A percentile compares a stretch with the other conserved stretches of the same genome.
Conservation (phyloP, 2,797 vertebrate species). For the Lagothrix lagotricha region DNA sequence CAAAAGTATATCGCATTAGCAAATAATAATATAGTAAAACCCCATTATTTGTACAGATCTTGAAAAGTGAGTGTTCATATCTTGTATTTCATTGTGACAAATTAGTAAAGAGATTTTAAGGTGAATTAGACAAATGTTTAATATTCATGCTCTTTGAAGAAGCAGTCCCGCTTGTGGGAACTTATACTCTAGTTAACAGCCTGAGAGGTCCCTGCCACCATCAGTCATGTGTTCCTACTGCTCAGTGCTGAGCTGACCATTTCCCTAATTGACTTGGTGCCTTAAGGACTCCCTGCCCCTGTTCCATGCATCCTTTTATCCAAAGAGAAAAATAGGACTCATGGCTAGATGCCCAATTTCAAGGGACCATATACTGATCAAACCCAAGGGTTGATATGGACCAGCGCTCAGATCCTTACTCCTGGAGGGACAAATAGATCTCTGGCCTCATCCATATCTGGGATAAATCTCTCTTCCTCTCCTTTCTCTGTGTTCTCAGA, state of each 20-base stretch:
- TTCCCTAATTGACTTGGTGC: neutral
- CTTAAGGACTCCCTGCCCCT: neutral
- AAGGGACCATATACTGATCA: neutral
- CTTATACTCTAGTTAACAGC: neutral
- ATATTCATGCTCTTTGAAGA: neutral
- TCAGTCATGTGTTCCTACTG: neutral
- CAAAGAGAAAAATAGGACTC: neutral
- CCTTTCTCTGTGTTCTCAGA: neutral
- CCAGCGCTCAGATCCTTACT: neutral
- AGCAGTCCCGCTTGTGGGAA: neutral
- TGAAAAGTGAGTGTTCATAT: neutral
- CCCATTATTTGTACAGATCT: neutral
- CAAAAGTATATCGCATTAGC: neutral
- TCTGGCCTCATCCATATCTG: neutral
- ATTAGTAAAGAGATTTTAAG: neutral
- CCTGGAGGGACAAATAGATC: neutral
- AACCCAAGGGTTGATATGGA: neutral
- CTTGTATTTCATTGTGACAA: neutral
- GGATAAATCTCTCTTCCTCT: neutral
- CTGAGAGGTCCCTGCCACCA: neutral
- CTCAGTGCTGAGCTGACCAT: neutral
- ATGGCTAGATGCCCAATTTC: neutral
- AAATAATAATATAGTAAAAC: neutral
- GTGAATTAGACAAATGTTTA: neutral
- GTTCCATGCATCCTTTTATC: neutral